Evolutionary conservation across 1,140 invertebrate species (phyloP).

Genomic region (Phenacoccus solenopsis): DNA sequence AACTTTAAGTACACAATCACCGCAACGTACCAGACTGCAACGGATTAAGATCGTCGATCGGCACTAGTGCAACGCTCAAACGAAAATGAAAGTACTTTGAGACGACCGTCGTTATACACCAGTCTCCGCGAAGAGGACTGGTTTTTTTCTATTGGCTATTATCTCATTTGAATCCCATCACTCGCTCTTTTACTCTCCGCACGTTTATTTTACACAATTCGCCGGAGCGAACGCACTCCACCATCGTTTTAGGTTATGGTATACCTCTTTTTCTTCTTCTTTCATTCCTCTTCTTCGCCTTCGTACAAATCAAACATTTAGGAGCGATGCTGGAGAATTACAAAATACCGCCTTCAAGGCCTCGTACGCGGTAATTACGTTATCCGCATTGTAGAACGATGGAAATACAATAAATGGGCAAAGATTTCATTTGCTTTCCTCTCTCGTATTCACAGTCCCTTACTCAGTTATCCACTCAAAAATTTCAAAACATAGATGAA

Average conservation of each 20-base stretch:
- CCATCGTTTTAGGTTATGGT: neutral
- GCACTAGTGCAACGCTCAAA: conserved; percentile 1
- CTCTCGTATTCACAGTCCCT: no score
- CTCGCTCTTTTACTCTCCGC: neutral
- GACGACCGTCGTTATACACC: neutral
- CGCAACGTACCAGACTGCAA: neutral
- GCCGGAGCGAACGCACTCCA: neutral
- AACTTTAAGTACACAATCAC: neutral
- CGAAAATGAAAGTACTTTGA: neutral
- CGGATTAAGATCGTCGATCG: neutral
- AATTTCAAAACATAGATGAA: no score
- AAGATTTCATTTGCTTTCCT: no score
- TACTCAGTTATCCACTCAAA: no score
- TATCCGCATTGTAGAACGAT: neutral
- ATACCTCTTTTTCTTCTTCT: neutral
- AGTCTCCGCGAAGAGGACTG: neutral
- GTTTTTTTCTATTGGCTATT: neutral
- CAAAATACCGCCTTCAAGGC: neutral
- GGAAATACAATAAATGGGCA: no score
- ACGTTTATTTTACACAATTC: neutral
- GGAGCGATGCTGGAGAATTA: neutral
- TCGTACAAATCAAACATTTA: neutral
- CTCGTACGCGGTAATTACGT: neutral
- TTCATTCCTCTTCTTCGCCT: neutral
- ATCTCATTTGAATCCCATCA: conserved; percentile 1